Evolutionary conservation across 2,888 invertebrate species (phyloP).

Genomic region (Crocallis elinguaria): DNA sequence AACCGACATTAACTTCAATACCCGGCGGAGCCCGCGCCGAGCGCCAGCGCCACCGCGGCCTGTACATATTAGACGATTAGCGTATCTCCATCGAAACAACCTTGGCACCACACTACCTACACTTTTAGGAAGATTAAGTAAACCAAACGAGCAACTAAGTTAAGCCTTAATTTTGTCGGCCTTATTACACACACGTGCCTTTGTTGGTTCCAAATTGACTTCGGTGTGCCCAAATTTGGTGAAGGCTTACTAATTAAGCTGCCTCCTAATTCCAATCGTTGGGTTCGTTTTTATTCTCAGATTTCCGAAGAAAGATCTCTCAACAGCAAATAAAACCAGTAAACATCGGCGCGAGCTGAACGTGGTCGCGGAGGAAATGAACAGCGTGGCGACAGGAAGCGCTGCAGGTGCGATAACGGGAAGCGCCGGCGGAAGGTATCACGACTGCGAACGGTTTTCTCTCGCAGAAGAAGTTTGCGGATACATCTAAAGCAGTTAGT

Average conservation of each 20-base stretch:
- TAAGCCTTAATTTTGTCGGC: not conserved
- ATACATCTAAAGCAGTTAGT: not conserved
- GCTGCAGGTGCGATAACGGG: constrained; percentile 3
- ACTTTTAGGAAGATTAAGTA: not conserved
- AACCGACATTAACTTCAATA: constrained; percentile 53
- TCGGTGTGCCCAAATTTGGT: no score
- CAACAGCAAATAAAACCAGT: not conserved
- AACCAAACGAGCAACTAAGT: not conserved
- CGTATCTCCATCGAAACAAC: constrained; percentile 20
- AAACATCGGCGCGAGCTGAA: not conserved
- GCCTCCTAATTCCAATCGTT: not conserved
- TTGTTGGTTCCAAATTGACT: no score
- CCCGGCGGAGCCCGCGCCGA: constrained; percentile 18
- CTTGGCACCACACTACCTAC: not conserved
- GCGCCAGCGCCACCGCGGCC: constrained; percentile 13
- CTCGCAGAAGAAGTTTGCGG: not conserved
- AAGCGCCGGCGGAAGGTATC: not conserved
- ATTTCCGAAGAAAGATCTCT: no score
- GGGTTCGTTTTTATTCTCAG: not conserved
- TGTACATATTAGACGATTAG: constrained; percentile 34
- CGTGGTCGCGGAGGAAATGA: not conserved
- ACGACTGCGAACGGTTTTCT: not conserved
- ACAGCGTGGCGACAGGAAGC: constrained; percentile 1
- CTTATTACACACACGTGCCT: not conserved
- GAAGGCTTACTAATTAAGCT: no score